phyloP scores from a whole-genome alignment of 53 echinoderm and acorn worm genomes.

The Apostichopus leukothele region DNA sequence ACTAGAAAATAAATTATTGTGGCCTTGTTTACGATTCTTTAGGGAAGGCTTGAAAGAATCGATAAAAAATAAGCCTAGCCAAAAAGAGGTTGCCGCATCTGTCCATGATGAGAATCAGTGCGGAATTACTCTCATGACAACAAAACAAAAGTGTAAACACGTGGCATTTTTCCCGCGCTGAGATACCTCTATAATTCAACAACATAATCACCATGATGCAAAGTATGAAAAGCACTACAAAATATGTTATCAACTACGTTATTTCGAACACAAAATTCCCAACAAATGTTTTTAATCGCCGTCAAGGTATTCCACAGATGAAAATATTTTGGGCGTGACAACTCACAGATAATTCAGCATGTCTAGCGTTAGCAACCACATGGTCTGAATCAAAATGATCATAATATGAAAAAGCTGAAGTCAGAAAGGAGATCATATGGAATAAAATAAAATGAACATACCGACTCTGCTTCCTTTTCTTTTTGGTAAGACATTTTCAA shows the following conservation, averaged over 20 bases:
- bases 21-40: too few species aligned
- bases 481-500: slow-evolving; percentile 20
- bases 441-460: background rate
- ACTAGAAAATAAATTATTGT: too few species aligned
- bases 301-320: background rate
- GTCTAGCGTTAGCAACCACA: background rate
- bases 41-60: too few species aligned
- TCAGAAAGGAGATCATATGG: background rate
- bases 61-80: too few species aligned
- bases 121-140: background rate
- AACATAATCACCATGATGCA: background rate
- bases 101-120: background rate
- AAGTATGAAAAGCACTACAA: background rate
- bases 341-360: background rate
- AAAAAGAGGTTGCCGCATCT: background rate
- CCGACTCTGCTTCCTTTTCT: slow-evolving; percentile 35
- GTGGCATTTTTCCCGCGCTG: slow-evolving; percentile 26
- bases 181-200: background rate
- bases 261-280: too few species aligned
- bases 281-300: too few species aligned
- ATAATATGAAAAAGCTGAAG: too few species aligned
- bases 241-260: too few species aligned
- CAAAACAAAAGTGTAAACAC: slow-evolving; percentile 40
- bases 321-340: slow-evolving; percentile 19
- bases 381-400: background rate